Percentiles rank a stretch among this genome's conserved stretches.
Evolutionary conservation across 2,888 invertebrate species (phyloP).

Genomic region (Pandemis corylana): DNA sequence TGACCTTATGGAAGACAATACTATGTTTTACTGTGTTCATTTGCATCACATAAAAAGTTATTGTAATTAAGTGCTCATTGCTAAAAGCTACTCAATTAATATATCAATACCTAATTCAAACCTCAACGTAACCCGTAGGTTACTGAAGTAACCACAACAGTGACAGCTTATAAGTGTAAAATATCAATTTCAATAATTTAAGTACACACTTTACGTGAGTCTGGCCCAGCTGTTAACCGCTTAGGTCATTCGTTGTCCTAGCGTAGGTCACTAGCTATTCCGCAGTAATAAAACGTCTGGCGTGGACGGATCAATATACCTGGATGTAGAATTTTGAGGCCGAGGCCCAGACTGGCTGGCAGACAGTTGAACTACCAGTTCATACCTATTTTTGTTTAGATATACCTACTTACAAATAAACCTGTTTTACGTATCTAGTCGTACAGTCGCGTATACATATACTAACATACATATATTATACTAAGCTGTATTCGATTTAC

Average conservation of each 20-base stretch:
- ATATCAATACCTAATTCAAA: too few relatives aligned
- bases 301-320: conserved; percentile 60
- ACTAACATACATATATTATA: too few relatives aligned
- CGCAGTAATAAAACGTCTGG: conserved; percentile 51
- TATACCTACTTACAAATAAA: not conserved
- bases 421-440: not conserved
- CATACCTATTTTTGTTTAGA: not conserved
- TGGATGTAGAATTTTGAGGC: conserved; percentile 57
- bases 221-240: conserved; percentile 45
- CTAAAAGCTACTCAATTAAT: too few relatives aligned
- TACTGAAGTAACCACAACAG: not conserved
- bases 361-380: conserved; percentile 33
- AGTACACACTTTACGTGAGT: not conserved
- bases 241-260: conserved; percentile 45
- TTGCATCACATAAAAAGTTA: too few relatives aligned
- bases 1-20: too few relatives aligned
- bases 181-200: not conserved
- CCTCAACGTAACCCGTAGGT: not conserved
- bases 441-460: not conserved
- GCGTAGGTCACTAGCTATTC: conserved; percentile 41
- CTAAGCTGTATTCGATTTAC: not conserved
- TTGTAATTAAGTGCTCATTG: too few relatives aligned
- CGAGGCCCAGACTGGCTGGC: conserved; percentile 58
- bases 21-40: too few relatives aligned
- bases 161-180: not conserved